Evolutionary conservation across 2,113 vertebrate species (phyloP), one percentile per base, ranked within the genome.

Genomic region (Oreochromis spilurus): DNA sequence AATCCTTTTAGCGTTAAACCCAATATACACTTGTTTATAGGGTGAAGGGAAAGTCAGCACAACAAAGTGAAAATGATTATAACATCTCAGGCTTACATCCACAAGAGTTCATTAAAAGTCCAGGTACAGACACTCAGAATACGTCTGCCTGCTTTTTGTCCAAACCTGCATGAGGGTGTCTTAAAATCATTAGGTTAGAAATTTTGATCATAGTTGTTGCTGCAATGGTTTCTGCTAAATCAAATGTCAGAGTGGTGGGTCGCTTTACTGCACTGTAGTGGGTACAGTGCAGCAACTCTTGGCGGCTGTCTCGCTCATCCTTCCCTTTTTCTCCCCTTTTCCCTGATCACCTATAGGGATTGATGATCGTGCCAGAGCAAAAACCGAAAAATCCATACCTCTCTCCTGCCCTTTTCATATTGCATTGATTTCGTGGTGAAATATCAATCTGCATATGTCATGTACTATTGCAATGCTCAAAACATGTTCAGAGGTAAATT

Each of bases 381-480:
- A 94, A 91, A 93, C 75, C 65, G 80, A 78, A 90, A 93, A 94
- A 95, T 96, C 93, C 81, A 95, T 94, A 91, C 43, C 9, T 4
- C 88, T 88, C 86, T 40, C 54, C 65, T 88, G 84, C 93, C 87
- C 90, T 93, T 94, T 93, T 88, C 62, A 90, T 88, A 62, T 86
- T 62, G 19, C 84, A 95, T 94, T 88, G 92, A 94, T 94, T 92
- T 85, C 26, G 16, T 82, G 12, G 78, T 92, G 80, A 92, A 93
- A 87, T 91, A 94, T 95, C 90, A 88, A 92, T 92, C 87, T 90
- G 72, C 88, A 92, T 94, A 84, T 88, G 89, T 85, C 83, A 34
- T 90, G 86, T 91, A 43, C 67, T 86, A 40, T 81, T 83, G 79
- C 72, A 82, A 38, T 19, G 14, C 48, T 82, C 83, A 87, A 40